Evolutionary conservation across 2,797 vertebrate species (phyloP), one percentile per base, ranked within the genome.

Genomic region (Gila robusta): DNA sequence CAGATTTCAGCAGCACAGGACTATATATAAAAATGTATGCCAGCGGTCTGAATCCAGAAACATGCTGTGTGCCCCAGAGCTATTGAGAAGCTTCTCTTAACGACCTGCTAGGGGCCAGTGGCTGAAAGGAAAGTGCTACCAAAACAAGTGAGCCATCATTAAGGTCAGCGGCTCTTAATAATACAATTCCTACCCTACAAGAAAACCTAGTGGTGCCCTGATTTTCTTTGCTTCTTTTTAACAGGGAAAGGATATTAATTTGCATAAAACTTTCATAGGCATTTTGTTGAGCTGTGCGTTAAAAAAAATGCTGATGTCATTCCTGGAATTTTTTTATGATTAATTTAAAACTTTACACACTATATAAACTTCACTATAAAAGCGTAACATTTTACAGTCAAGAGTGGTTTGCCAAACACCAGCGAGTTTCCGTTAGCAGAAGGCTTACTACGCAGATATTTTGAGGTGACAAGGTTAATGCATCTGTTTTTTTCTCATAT

Each of bases 391-490:
- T 76, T 74, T 52, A 66, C 28, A 3, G 14, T 66, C 44, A 35
- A 44, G 39, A 35, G 26, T 6, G 39, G 26, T 49, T 83, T 17
- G 39, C 56, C 44, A n/a, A 67, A 76, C 49, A 76, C 16, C n/a
- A 21, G 37, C 4, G 66, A 86, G 64, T 82, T 81, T 56, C 81
- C 32, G 4, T 76, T 82, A 88, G 84, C 26, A 35, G 21, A 56
- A 79, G 77, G 66, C 81, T 81, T 67, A 79, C 52, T 19, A 59
- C 74, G 66, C 78, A 82, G 76, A 87, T 81, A 83, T 87, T 85
- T 90, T 83, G 71, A 69, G 74, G 84, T 85, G 66, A 79, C 79
- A 54, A 73, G 77, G 84, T 91, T 91, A 89, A 90, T 90, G 89
- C 70, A 69, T 89, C 82, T 49, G 73, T 83, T 84, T 87, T 84